Conservation (phyloP, 2,888 invertebrate species). For the Nymphalis c-album region DNA sequence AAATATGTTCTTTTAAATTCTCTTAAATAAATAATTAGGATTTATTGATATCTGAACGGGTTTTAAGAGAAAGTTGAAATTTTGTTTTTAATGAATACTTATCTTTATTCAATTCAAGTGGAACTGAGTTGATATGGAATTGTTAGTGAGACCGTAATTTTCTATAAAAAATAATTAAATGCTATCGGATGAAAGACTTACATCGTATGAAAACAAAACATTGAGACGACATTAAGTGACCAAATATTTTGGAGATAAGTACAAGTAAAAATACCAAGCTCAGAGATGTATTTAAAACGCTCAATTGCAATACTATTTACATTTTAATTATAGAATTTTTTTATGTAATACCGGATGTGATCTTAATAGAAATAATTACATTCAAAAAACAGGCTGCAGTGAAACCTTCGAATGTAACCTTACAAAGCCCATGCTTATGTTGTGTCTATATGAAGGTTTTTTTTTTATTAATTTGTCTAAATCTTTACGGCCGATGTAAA, state of each 20-base stretch:
- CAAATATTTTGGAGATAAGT: no score
- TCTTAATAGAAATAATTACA: not conserved
- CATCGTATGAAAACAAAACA: no score
- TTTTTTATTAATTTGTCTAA: not conserved
- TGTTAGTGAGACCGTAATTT: no score
- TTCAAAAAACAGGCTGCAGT: constrained; percentile 4
- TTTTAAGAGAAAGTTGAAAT: no score
- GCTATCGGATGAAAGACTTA: no score
- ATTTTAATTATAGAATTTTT: not conserved
- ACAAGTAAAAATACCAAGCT: not conserved
- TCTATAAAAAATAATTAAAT: no score
- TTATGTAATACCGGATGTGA: constrained; percentile 3
- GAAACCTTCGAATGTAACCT: constrained; percentile 2
- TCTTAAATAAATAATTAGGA: no score
- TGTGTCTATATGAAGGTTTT: not conserved
- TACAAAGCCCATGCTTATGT: not conserved
- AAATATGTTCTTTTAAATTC: no score
- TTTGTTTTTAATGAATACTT: no score
- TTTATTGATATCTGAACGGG: no score
- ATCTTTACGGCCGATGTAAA: not conserved
- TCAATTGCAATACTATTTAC: not conserved
- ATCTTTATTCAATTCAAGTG: no score
- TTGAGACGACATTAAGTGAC: not conserved
- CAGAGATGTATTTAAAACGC: not conserved
- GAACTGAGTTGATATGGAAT: no score